A percentile compares a stretch with the other conserved stretches of the same genome.
These are phyloP conservation scores for Gobio gobio DNA, from an alignment of 2,113 vertebrate species.

Conservation along the genomic window DNA sequence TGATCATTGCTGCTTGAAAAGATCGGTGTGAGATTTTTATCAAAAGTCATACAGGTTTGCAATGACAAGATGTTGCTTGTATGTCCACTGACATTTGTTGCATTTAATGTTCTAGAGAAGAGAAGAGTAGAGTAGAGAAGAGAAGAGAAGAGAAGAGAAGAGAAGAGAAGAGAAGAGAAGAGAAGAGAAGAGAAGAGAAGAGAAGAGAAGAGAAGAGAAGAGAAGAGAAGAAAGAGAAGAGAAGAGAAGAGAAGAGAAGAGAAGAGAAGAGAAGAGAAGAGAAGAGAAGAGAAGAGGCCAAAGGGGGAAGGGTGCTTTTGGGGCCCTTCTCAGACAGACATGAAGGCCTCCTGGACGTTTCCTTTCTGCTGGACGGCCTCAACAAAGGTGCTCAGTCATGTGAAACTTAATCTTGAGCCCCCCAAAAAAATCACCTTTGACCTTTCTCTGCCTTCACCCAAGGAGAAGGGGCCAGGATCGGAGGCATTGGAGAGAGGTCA, in stretches of 20 bases:
- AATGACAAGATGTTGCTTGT: neutral
- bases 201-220: constrained; percentile 5
- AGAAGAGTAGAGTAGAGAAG: neutral
- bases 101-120: neutral
- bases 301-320: constrained; percentile 22
- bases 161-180: neutral
- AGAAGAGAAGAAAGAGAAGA: constrained; percentile 22
- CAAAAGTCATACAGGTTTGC: neutral
- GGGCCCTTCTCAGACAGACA: constrained; percentile 72
- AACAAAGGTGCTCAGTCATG: constrained; percentile 89
- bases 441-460: constrained; percentile 78
- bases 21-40: neutral
- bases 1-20: neutral
- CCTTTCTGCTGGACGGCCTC: constrained; percentile 78
- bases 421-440: constrained; percentile 85
- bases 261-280: constrained; percentile 38
- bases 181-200: constrained; percentile 22
- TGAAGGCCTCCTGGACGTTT: constrained; percentile 79
- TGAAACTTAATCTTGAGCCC: constrained; percentile 83
- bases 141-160: neutral
- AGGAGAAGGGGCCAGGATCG: constrained; percentile 68
- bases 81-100: neutral
- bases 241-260: constrained; percentile 50
- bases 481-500: constrained; percentile 80
- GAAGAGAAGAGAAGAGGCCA: constrained; percentile 46